A percentile compares a stretch with the other conserved stretches of the same genome.
Evolutionary conservation across 2,888 invertebrate genomes (phyloP).

Genomic region (Pyrgus malvae): DNA sequence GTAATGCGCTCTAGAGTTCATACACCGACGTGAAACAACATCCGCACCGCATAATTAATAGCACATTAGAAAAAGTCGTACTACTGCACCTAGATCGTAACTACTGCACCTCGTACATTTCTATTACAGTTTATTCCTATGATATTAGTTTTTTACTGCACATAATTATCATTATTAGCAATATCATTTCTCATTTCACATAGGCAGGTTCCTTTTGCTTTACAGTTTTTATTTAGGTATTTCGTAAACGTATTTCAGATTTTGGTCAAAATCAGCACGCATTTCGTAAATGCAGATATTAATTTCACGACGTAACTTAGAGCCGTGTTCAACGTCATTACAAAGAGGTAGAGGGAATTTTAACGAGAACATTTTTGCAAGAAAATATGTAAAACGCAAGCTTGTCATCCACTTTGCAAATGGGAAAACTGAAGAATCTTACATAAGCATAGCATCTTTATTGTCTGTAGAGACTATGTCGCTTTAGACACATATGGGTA

Average conservation of each 20-base stretch:
- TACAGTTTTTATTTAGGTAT: no score
- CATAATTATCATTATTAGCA: no score
- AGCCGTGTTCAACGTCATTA: neutral
- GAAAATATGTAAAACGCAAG: neutral
- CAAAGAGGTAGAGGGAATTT: neutral
- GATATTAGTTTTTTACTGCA: no score
- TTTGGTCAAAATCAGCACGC: no score
- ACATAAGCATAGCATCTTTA: constrained; percentile 16
- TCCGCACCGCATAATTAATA: constrained; percentile 4
- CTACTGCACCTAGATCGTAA: neutral
- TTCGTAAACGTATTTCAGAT: no score
- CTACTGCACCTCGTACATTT: neutral
- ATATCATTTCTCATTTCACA: no score
- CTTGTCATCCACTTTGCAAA: constrained; percentile 5
- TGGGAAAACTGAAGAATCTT: constrained; percentile 11
- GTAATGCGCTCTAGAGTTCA: constrained; percentile 10
- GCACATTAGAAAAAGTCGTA: constrained; percentile 9
- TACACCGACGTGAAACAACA: neutral
- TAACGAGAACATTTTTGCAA: neutral
- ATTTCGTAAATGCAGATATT: neutral
- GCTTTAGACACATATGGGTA: constrained; percentile 11
- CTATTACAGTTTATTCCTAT: no score
- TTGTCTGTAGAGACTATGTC: constrained; percentile 8
- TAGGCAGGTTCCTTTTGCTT: no score
- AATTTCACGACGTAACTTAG: no score